Base-by-base conservation (phyloP, 2,797 vertebrate genomes). In the Fundulus diaphanus region DNA sequence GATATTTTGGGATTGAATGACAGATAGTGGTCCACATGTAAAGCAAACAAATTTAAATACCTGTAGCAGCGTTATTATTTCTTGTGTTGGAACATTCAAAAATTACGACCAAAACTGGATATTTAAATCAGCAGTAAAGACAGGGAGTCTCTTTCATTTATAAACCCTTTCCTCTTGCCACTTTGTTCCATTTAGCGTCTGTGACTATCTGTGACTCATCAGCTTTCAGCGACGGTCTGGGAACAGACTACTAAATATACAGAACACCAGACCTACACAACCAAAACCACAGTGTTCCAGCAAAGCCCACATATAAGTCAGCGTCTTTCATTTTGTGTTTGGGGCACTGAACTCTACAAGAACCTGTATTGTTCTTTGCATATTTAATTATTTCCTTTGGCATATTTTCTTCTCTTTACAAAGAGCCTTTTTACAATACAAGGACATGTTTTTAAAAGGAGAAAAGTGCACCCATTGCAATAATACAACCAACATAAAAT, bases 41-140 rank as follows among this genome's bases (percentile, higher is more conserved):
- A n/a, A n/a, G 5, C 2, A 13, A 54, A 54, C 9, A 5, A 24
- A 8, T 54, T 16, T 7, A 44, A 54, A 2, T 22, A 49, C 33
- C 8, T 63, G 4, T 13, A 59, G 31, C 18, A 33, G 24, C 35
- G 71, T 70, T 20, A 44, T 3, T 57, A 31, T 56, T 35, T 49
- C 1, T 48, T 44, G 57, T 56, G 52, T 52, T 48, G 22, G 5
- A 77, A 40, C 29, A 74, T 68, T 29, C 24, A 73, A 71, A 63
- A 82, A 68, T 44, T 22, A 35, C 27, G 15, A 51, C 24, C 24
- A 54, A 1, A 72, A 48, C 56, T 27, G 3, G 57, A 56, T 37
- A 54, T 59, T 75, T 81, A 51, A 29, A 68, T 77, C 54, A 48
- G 33, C 44, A 33, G 44, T 73, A 27, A 66, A 68, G 31, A 65